Conservation (phyloP, 2,888 invertebrate genomes). For the Troilus luridus region DNA sequence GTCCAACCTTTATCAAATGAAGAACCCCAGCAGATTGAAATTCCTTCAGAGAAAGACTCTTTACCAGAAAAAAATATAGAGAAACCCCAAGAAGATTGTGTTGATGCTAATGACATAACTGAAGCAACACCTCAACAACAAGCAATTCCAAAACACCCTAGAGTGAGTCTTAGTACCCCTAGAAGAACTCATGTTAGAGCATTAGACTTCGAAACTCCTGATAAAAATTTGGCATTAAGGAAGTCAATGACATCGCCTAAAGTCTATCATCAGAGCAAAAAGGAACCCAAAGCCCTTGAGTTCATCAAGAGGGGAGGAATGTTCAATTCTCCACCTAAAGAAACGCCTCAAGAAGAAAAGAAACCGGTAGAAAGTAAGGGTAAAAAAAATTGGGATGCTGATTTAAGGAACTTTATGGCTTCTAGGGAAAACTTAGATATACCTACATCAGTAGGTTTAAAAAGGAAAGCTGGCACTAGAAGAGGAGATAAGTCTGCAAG, state of each 20-base stretch:
- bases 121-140: conserved; percentile 54
- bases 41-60: neutral
- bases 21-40: neutral
- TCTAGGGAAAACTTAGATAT: conserved; percentile 58
- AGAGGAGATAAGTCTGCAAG: conserved; percentile 22
- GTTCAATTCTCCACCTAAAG: conserved; percentile 58
- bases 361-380: conserved; percentile 8
- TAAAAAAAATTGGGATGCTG: conserved; percentile 61
- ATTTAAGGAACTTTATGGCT: conserved; percentile 59
- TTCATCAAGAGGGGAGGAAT: conserved; percentile 58
- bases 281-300: neutral
- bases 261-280: conserved; percentile 20
- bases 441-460: conserved; percentile 61
- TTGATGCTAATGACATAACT: neutral
- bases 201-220: conserved; percentile 63
- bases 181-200: conserved; percentile 61
- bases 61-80: neutral
- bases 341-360: neutral
- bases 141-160: neutral
- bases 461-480: conserved; percentile 57
- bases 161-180: conserved; percentile 63
- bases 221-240: conserved; percentile 50
- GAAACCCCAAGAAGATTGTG: neutral
- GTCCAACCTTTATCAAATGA: neutral
- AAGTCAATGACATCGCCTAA: conserved; percentile 63